phyloP scores from a whole-genome alignment of 2,888 invertebrate genomes.

The Steinernema carpocapsae region DNA sequence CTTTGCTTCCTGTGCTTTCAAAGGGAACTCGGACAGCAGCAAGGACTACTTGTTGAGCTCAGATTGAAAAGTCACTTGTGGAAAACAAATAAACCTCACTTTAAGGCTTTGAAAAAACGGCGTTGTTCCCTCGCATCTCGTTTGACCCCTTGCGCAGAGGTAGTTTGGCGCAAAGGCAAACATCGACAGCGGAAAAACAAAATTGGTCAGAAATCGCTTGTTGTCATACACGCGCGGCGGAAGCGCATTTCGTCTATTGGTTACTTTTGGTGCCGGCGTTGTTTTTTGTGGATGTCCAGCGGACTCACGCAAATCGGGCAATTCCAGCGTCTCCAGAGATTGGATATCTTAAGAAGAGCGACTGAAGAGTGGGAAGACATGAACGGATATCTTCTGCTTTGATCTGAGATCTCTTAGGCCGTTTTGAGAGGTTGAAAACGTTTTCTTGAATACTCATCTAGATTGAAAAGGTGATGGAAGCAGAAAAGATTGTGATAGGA shows the following conservation, averaged over 20 bases:
- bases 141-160: slow-evolving; percentile 11
- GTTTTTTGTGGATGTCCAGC: slow-evolving; percentile 9
- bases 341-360: background rate
- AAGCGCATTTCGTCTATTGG: background rate
- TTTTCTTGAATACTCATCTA: too few species aligned
- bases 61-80: too few species aligned
- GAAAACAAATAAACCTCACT: slow-evolving; percentile 20
- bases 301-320: background rate
- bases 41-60: too few species aligned
- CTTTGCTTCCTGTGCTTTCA: too few species aligned
- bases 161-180: slow-evolving; percentile 9
- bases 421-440: too few species aligned
- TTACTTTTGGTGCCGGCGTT: slow-evolving; percentile 13
- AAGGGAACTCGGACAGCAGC: too few species aligned
- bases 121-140: slow-evolving; percentile 5
- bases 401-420: too few species aligned
- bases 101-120: background rate
- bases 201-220: slow-evolving; percentile 13
- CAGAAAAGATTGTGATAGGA: too few species aligned
- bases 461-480: too few species aligned
- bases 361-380: too few species aligned
- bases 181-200: background rate
- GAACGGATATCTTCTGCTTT: too few species aligned
- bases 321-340: background rate
- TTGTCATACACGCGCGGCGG: slow-evolving; percentile 24